These are phyloP conservation scores for Limonius californicus DNA, from an alignment of 1,140 invertebrate genomes.

Conservation along the genomic window DNA sequence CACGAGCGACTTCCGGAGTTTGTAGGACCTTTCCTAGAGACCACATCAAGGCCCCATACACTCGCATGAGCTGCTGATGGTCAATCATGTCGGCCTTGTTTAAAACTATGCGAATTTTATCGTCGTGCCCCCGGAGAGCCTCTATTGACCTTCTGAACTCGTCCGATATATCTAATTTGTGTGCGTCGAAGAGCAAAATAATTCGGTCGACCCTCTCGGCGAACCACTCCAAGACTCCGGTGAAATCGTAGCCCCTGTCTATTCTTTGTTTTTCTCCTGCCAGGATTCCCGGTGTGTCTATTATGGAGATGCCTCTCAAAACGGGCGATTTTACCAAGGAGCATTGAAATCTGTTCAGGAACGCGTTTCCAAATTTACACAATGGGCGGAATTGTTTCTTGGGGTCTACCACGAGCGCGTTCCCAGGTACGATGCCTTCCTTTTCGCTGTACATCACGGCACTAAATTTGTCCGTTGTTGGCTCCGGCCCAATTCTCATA, in stretches of 20 bases:
- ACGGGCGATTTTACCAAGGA: slow-evolving; percentile 60
- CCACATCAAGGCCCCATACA: slow-evolving; percentile 78
- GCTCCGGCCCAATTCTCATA: slow-evolving; percentile 61
- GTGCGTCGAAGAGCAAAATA: slow-evolving; percentile 70
- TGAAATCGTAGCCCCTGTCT: slow-evolving; percentile 75
- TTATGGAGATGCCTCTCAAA: slow-evolving; percentile 67
- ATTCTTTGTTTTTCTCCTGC: slow-evolving; percentile 70
- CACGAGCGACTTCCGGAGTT: slow-evolving; percentile 75
- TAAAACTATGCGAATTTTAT: slow-evolving; percentile 67
- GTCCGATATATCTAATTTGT: slow-evolving; percentile 75
- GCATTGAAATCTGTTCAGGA: slow-evolving; percentile 73
- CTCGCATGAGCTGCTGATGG: slow-evolving; percentile 70
- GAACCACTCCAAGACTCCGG: slow-evolving; percentile 71
- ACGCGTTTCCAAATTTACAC: slow-evolving; percentile 68
- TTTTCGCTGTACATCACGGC: slow-evolving; percentile 64
- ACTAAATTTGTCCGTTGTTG: slow-evolving; percentile 71
- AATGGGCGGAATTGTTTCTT: slow-evolving; percentile 66
- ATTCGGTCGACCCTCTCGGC: slow-evolving; percentile 71
- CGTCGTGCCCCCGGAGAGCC: slow-evolving; percentile 64
- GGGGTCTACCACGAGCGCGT: slow-evolving; percentile 70
- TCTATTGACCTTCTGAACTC: slow-evolving; percentile 65
- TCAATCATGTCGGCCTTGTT: slow-evolving; percentile 76
- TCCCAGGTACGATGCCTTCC: slow-evolving; percentile 66
- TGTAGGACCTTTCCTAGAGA: slow-evolving; percentile 72
- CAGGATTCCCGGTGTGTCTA: slow-evolving; percentile 72